Evolutionary conservation across 1,140 invertebrate genomes (phyloP), one percentile per base, ranked within the genome.

Genomic region (Penaeus japonicus): DNA sequence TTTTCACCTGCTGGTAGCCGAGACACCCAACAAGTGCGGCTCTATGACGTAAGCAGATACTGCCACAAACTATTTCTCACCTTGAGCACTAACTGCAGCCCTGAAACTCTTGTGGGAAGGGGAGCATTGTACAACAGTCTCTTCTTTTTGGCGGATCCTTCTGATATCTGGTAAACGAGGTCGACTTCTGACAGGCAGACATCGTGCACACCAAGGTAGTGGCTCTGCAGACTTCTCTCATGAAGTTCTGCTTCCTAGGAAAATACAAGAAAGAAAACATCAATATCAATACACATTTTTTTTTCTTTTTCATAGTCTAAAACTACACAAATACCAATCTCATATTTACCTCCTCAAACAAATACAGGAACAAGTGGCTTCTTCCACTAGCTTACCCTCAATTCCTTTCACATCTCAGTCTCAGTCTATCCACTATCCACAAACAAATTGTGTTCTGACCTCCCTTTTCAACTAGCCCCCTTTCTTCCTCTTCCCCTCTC

Each of bases 81-180:
- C 86, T 88, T 88, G 30, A 88, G 55, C 65, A 88, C 80, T 81
- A 88, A 73, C 54, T 88, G 86, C 39, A 88, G 80, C 54, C 86
- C 86, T 47, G 86, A 83, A 18, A 88, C 65, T 83, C 80, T 77
- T 12, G 54, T 35, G 59, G 86, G 86, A 18, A 83, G 54, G 30
- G 39, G 79, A 35, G 79, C 54, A 53, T 83, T 88, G 54, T 83
- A 59, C 35, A 78, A 59, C 24, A 82, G 22, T 20, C 86, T 79
- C n/a, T 88, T 88, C 80, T 88, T 88, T 54, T 80, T 80, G 53
- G 65, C 47, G 27, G n/a, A 75, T 18, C 59, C 86, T 59, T 88
- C 86, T 20, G 80, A 77, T 55, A 83, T 82, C 30, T 88, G 86
- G 65, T 88, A 57, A 20, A 88, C 79, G 5, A 53, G 35, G 39